Evolutionary conservation across 2,113 vertebrate genomes (phyloP).

Genomic region (Chaetops frenatus): DNA sequence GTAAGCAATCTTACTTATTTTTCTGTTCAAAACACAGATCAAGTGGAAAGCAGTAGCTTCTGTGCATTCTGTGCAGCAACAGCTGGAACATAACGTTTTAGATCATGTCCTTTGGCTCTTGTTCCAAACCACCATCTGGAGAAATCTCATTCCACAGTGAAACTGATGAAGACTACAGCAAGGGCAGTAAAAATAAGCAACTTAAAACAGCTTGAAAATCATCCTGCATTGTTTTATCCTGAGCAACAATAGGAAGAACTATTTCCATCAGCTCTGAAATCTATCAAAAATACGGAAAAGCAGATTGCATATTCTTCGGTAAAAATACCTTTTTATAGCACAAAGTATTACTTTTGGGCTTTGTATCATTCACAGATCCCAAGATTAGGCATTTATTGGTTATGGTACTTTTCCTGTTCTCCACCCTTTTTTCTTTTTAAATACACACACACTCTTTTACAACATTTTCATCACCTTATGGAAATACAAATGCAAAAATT

Average conservation of each 20-base stretch:
- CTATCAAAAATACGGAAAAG: not conserved
- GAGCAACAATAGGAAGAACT: not conserved
- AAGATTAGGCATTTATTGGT: not conserved
- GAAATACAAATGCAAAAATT: not conserved
- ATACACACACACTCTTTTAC: not conserved
- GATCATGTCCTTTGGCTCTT: slow-evolving; percentile 47
- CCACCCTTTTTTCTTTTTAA: not conserved
- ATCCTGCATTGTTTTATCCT: not conserved
- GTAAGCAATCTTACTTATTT: not conserved
- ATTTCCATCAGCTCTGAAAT: not conserved
- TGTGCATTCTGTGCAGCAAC: not conserved
- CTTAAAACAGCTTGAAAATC: not conserved
- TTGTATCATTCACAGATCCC: not conserved
- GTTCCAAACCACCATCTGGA: slow-evolving; percentile 54
- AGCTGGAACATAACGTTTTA: slow-evolving; percentile 25
- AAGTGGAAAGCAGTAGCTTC: not conserved
- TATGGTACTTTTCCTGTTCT: not conserved
- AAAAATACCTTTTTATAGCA: not conserved
- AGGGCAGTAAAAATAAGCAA: slow-evolving; percentile 15
- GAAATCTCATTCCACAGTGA: not conserved
- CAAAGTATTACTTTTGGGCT: not conserved
- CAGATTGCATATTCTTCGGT: not conserved
- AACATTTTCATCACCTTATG: not conserved
- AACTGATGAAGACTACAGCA: not conserved
- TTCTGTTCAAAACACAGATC: not conserved